Conservation (phyloP, 1,140 invertebrate species). For the Drosophila biarmipes region DNA sequence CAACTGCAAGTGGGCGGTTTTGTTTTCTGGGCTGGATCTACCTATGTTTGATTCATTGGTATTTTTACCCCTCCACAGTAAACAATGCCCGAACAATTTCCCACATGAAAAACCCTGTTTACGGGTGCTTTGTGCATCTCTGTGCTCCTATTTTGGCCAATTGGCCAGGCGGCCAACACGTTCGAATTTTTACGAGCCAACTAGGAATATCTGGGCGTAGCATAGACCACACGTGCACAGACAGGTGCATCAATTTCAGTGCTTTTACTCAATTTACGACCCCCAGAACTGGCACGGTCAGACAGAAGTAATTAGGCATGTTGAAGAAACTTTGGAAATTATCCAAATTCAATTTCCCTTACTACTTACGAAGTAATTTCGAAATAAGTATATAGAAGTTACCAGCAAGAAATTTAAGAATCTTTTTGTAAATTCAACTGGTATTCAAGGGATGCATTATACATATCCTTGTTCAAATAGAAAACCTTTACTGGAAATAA, state of each 20-base stretch:
- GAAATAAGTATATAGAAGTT: too few species aligned
- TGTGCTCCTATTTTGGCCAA: conserved; percentile 10
- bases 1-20: conserved; percentile 19
- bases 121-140: conserved; percentile 6
- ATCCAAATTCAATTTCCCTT: neutral
- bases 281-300: neutral
- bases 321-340: neutral
- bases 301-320: conserved; percentile 39
- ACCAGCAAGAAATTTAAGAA: too few species aligned
- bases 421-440: too few species aligned
- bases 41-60: conserved; percentile 15
- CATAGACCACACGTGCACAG: conserved; percentile 1
- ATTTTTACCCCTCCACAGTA: neutral
- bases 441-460: too few species aligned
- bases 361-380: too few species aligned
- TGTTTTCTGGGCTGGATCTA: conserved; percentile 5
- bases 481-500: neutral
- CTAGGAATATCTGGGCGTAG: conserved; percentile 8
- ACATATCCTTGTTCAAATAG: neutral
- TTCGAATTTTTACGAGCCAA: conserved; percentile 40
- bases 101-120: conserved; percentile 6
- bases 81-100: conserved; percentile 2
- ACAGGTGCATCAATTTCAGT: conserved; percentile 34
- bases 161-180: conserved; percentile 28
- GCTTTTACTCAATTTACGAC: conserved; percentile 32